A percentile compares a stretch with the other conserved stretches of the same genome.
phyloP scores from a whole-genome alignment of 2,888 invertebrate species.

The Periphyllus acericola region DNA sequence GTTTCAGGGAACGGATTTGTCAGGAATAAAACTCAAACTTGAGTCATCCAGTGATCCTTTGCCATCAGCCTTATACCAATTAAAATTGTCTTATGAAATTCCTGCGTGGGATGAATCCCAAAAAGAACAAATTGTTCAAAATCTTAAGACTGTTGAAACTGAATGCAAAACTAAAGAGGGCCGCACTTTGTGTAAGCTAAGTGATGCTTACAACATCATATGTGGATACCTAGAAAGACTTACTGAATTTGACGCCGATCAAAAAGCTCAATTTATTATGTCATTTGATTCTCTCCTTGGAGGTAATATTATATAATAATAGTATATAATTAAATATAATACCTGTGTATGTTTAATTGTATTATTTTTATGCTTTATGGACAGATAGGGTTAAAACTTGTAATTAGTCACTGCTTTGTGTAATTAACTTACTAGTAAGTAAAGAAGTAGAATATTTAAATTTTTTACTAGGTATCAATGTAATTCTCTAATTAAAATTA shows the following conservation, averaged over 20 bases:
- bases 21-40: conserved; percentile 24
- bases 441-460: not conserved
- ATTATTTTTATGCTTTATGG: not conserved
- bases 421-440: not conserved
- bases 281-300: conserved; percentile 41
- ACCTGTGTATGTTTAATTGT: not conserved
- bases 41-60: conserved; percentile 30
- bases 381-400: not conserved
- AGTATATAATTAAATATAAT: no score
- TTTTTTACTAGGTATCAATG: not conserved
- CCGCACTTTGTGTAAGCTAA: conserved; percentile 16
- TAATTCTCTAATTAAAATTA: not conserved
- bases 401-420: not conserved
- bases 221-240: conserved; percentile 42
- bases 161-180: conserved; percentile 47
- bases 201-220: conserved; percentile 43
- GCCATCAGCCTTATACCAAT: conserved; percentile 9
- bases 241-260: conserved; percentile 16
- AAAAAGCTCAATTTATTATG: conserved; percentile 37
- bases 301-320: conserved; percentile 39
- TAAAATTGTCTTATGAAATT: not conserved
- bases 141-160: not conserved
- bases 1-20: conserved; percentile 43
- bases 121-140: conserved; percentile 5
- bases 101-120: conserved; percentile 20